Evolutionary conservation across 2,888 invertebrate genomes (phyloP).

Genomic region (Cecidostiba fungosa): DNA sequence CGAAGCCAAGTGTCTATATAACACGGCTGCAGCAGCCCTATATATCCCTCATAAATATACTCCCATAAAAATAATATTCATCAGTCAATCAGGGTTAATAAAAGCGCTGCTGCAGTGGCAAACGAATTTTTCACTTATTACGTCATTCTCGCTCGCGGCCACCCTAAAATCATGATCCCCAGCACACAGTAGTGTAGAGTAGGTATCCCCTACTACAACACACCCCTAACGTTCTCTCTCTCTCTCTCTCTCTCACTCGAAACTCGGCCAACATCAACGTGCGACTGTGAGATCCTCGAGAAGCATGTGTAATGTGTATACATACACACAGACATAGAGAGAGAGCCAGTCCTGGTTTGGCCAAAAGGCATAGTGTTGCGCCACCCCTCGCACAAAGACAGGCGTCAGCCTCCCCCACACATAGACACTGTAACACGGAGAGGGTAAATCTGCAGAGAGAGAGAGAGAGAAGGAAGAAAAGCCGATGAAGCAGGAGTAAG

Average conservation of each 20-base stretch:
- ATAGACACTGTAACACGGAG: not conserved
- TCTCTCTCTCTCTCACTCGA: slow-evolving; percentile 42
- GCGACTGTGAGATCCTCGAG: not conserved
- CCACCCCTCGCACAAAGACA: not conserved
- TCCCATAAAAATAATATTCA: slow-evolving; percentile 24
- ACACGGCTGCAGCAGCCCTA: not conserved
- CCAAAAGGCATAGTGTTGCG: not conserved
- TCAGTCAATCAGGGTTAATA: slow-evolving; percentile 55
- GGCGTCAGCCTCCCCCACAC: not conserved
- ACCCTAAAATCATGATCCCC: slow-evolving; percentile 65
- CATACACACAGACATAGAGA: not conserved
- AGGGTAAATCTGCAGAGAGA: not conserved
- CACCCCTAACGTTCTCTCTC: not conserved
- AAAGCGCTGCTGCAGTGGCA: slow-evolving; percentile 35
- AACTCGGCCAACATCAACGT: slow-evolving; percentile 63
- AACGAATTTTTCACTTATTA: slow-evolving; percentile 65
- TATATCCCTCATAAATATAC: not conserved
- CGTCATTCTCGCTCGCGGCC: slow-evolving; percentile 60
- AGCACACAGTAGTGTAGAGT: not conserved
- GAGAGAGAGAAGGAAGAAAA: slow-evolving; percentile 20
- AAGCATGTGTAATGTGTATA: too few relatives aligned
- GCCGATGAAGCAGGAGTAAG: slow-evolving; percentile 51
- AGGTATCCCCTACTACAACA: not conserved
- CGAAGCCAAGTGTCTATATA: not conserved
- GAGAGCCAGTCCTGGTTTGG: not conserved